Conservation (phyloP, 2,888 invertebrate genomes). For the Drosophila villosipedis region DNA sequence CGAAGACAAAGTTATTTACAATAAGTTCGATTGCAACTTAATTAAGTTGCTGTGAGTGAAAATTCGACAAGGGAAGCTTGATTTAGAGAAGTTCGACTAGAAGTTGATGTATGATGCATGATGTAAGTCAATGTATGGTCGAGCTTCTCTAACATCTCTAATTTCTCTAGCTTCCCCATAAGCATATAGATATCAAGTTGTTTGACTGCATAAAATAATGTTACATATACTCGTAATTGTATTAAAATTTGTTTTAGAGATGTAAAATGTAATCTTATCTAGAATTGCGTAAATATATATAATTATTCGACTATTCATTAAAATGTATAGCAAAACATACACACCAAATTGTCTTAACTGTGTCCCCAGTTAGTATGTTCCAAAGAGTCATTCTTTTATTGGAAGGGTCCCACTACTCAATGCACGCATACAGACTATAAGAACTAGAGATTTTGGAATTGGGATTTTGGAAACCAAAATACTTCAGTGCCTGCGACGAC, state of each 20-base stretch:
- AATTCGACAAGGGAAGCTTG: background rate
- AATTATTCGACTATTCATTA: background rate
- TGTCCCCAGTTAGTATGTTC: background rate
- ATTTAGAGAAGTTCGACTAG: background rate
- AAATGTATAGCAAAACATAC: constrained; percentile 3
- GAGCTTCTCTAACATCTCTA: background rate
- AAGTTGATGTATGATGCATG: background rate
- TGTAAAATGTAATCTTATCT: background rate
- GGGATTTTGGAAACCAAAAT: background rate
- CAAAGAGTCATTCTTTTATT: background rate
- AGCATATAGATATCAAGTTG: background rate
- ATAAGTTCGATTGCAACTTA: background rate
- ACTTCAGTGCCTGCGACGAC: background rate
- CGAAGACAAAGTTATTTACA: background rate
- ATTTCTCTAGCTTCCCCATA: background rate
- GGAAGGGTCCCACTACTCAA: background rate
- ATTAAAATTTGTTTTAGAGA: background rate
- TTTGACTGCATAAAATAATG: constrained; percentile 3
- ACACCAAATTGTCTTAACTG: background rate
- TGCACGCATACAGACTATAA: background rate
- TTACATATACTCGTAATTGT: constrained; percentile 5
- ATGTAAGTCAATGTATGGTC: background rate
- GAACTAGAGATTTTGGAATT: background rate
- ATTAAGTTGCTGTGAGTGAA: background rate
- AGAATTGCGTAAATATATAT: constrained; percentile 1